These are phyloP conservation scores for Drosophila kanapiae DNA, from an alignment of 1,140 invertebrate genomes.

Conservation along the genomic window DNA sequence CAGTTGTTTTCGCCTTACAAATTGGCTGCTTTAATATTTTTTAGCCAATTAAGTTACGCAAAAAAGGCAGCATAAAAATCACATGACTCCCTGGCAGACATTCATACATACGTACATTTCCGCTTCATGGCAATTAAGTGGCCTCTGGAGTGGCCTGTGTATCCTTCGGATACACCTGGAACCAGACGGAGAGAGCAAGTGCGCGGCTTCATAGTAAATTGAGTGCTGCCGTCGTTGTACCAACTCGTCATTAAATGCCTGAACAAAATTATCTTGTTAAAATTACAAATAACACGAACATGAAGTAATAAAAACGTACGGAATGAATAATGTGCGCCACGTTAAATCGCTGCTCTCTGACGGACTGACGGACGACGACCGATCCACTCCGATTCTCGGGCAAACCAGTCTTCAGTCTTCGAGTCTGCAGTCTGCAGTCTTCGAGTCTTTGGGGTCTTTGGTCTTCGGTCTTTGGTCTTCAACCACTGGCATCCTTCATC, in stretches of 20 bases:
- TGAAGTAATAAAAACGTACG: conserved; percentile 83
- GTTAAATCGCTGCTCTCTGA: conserved; percentile 71
- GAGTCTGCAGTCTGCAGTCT: neutral
- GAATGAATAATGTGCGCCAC: conserved; percentile 84
- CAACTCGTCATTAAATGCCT: conserved; percentile 82
- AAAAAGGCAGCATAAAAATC: conserved; percentile 75
- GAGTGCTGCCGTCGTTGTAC: conserved; percentile 42
- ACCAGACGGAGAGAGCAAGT: conserved; percentile 24
- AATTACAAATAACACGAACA: conserved; percentile 85
- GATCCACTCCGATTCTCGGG: conserved; percentile 4
- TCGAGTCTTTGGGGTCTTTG: conserved; percentile 5
- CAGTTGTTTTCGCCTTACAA: conserved; percentile 72
- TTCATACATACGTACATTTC: conserved; percentile 51
- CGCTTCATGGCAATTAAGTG: conserved; percentile 70
- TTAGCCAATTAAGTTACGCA: conserved; percentile 72
- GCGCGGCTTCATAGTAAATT: conserved; percentile 41
- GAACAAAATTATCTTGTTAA: conserved; percentile 85
- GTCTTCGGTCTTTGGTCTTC: conserved; percentile 2
- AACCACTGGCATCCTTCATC: conserved; percentile 34
- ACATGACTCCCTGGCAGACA: conserved; percentile 50
- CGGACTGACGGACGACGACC: conserved; percentile 12
- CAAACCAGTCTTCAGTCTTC: conserved; percentile 44
- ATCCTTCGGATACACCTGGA: conserved; percentile 56
- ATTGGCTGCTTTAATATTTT: conserved; percentile 83
- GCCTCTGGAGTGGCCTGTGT: conserved; percentile 25